Conservation (phyloP, 2,113 vertebrate species). For the Crotalus tigris region DNA sequence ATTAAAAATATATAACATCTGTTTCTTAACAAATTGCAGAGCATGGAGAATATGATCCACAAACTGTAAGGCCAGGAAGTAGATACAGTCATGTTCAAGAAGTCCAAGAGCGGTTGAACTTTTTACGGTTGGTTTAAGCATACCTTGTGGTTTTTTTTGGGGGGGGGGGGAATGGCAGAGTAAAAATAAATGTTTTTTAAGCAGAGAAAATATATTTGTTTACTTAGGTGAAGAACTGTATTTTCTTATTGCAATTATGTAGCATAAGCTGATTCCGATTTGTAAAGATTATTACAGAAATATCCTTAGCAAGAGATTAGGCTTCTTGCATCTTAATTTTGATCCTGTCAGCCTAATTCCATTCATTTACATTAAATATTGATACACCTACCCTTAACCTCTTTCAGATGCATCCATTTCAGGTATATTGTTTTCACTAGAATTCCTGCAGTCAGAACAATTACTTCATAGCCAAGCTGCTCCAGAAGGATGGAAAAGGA, state of each 20-base stretch:
- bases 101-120: slow-evolving; percentile 97
- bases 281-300: not conserved
- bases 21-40: slow-evolving; percentile 72
- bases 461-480: not conserved
- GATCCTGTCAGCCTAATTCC: not conserved
- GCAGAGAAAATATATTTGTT: not conserved
- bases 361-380: not conserved
- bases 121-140: slow-evolving; percentile 83
- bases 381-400: not conserved
- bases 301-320: not conserved
- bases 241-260: not conserved
- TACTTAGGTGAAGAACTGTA: not conserved
- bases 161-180: not conserved
- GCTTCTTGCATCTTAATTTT: not conserved
- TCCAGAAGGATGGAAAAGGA: not conserved
- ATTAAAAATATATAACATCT: slow-evolving; percentile 16
- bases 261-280: not conserved
- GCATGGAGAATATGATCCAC: slow-evolving; percentile 96
- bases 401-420: not conserved
- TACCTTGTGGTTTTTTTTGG: slow-evolving; percentile 12
- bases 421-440: not conserved
- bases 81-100: slow-evolving; percentile 99
- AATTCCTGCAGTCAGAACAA: not conserved
- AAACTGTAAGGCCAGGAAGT: slow-evolving; percentile 94
- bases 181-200: not conserved